These are phyloP conservation scores for Zele albiditarsus DNA, from an alignment of 2,888 invertebrate genomes.

Conservation along the genomic window DNA sequence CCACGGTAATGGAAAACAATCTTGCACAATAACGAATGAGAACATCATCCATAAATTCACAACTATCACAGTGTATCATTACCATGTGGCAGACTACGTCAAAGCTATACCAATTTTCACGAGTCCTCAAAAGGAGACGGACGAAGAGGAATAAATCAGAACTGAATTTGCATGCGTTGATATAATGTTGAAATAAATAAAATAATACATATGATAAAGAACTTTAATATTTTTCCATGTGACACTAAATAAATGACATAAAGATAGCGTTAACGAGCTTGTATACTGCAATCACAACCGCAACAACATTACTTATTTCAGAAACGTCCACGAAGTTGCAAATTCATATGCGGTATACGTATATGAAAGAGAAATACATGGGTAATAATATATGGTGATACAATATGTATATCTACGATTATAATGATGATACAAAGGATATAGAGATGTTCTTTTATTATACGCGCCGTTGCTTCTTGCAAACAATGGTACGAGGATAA, in stretches of 20 bases:
- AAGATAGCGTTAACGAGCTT: neutral
- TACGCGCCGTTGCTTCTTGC: neutral
- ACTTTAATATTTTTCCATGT: neutral
- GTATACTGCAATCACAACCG: neutral
- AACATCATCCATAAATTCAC: no score
- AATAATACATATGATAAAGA: neutral
- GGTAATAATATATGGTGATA: slow-evolving; percentile 24
- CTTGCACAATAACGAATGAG: no score
- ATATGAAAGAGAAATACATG: neutral
- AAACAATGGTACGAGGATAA: slow-evolving; percentile 25
- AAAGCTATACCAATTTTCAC: no score
- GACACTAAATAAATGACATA: neutral
- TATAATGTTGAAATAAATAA: neutral
- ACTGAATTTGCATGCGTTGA: neutral
- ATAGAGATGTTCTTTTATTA: slow-evolving; percentile 16
- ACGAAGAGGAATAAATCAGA: no score
- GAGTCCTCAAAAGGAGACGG: no score
- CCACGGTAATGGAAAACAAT: no score
- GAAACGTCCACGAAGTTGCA: neutral
- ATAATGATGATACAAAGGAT: neutral
- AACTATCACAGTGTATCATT: no score
- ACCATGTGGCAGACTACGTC: no score
- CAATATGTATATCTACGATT: neutral
- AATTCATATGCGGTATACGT: neutral
- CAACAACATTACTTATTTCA: neutral